Base-by-base conservation (phyloP, 2,888 invertebrate species). In the Torymus aiolomorphi region DNA sequence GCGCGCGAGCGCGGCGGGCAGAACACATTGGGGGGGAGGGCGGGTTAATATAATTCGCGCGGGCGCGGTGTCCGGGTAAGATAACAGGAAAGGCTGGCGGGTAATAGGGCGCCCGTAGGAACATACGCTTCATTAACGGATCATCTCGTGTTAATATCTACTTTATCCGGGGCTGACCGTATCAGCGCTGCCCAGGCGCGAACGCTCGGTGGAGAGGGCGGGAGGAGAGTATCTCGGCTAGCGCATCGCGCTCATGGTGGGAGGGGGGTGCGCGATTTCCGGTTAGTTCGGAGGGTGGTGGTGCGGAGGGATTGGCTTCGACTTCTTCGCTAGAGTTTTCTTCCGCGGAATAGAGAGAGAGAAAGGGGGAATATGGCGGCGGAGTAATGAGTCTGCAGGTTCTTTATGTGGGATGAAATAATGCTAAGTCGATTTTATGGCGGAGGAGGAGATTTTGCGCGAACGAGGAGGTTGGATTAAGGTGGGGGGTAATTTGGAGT, bases 81-180 rank as follows among this genome's bases (percentile, higher is more conserved):
- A 88, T 88, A 88, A 88, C 89, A 87, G 86, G 86, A 88, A 89
- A 88, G 88, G 89, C 87, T 89, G 87, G 42, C 86, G 88, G 87
- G 88, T 89, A 89, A 89, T 89, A 88, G 89, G 88, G 66, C 73
- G 79, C 84, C 82, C 84, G 84, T 42, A 84, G 81, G 88, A 89
- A 90, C 90, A 90, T 90, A 90, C 90, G 90, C 89, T 90, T 90
- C 90, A 90, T 90, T 90, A 90, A 90, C 89, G 90, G 90, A 90
- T 90, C 89, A 90, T 90, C 90, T 90, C 90, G 88, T 90, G 90
- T 90, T 90, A 90, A 90, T 90, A 90, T 90, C 90, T 90, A 90
- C 89, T 90, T 90, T 90, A 90, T 90, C 89, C 88, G 86, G 84
- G 86, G 88, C 88, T 89, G 90, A 90, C 90, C 90, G 89, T 90